These are phyloP conservation scores for Ctenodactylus gundi DNA, from an alignment of 2,113 vertebrate species.

Conservation along the genomic window DNA sequence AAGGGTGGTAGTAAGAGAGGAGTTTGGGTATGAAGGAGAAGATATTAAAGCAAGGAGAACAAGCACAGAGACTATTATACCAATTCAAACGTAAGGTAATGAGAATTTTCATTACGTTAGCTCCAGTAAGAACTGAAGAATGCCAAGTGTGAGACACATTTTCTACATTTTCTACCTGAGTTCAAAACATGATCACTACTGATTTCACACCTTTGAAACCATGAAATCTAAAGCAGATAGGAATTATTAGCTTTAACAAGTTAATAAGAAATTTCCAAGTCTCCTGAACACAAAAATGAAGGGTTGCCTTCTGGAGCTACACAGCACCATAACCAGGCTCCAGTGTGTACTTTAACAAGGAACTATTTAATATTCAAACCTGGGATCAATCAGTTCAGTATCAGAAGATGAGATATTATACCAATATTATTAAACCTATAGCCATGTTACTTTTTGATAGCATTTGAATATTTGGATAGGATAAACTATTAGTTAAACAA, in stretches of 20 bases:
- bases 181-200: background rate
- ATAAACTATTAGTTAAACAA: constrained; percentile 37
- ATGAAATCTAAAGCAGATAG: background rate
- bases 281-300: background rate
- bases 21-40: background rate
- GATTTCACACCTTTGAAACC: constrained; percentile 16
- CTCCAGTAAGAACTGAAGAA: background rate
- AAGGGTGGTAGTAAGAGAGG: background rate
- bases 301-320: background rate
- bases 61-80: background rate
- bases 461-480: background rate
- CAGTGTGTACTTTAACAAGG: background rate
- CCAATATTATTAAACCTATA: constrained; percentile 6
- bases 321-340: too few species aligned
- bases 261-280: background rate
- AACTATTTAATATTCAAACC: background rate
- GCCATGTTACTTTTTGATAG: background rate
- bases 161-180: background rate
- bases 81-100: background rate
- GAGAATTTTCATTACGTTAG: background rate
- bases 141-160: background rate
- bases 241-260: background rate
- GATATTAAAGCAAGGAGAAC: background rate
- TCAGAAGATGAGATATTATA: background rate
- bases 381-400: background rate